Percentiles rank a stretch among this genome's conserved stretches.
phyloP scores from a whole-genome alignment of 2,888 invertebrate species.

The Cantharis lateralis region DNA sequence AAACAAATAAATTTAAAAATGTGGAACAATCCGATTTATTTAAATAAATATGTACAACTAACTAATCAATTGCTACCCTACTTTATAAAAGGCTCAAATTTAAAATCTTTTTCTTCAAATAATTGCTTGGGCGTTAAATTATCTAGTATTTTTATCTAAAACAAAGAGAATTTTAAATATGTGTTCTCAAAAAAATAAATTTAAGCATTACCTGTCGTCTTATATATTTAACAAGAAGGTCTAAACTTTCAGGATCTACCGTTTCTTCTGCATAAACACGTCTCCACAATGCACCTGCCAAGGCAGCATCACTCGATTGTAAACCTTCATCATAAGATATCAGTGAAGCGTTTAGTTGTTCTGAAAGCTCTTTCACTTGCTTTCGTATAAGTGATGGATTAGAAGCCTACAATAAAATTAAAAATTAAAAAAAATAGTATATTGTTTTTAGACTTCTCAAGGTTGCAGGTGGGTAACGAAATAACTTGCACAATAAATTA shows the following conservation, averaged over 20 bases:
- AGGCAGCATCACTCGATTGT: slow-evolving; percentile 70
- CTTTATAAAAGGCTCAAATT: slow-evolving; percentile 37
- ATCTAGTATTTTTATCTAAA: slow-evolving; percentile 63
- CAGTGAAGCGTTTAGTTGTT: slow-evolving; percentile 83
- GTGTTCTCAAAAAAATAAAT: slow-evolving; percentile 6
- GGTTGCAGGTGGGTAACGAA: too few species aligned
- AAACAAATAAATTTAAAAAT: slow-evolving; percentile 20
- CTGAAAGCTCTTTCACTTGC: slow-evolving; percentile 68
- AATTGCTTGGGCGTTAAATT: slow-evolving; percentile 62
- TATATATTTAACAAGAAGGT: slow-evolving; percentile 74
- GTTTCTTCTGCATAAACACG: slow-evolving; percentile 73
- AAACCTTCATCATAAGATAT: slow-evolving; percentile 89
- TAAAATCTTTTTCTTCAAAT: slow-evolving; percentile 53
- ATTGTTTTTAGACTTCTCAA: too few species aligned
- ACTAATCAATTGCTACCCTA: slow-evolving; percentile 6
- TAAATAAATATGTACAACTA: not conserved
- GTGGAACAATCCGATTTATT: slow-evolving; percentile 35
- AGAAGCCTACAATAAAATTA: slow-evolving; percentile 60
- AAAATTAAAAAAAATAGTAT: not conserved
- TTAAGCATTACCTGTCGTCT: slow-evolving; percentile 69
- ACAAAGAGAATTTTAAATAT: slow-evolving; percentile 32
- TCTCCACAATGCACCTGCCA: slow-evolving; percentile 87
- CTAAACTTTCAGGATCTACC: slow-evolving; percentile 69
- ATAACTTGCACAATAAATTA: too few species aligned
- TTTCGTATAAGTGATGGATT: slow-evolving; percentile 65